Evolutionary conservation across 1,140 invertebrate genomes (phyloP).

Genomic region (Anastrepha obliqua): DNA sequence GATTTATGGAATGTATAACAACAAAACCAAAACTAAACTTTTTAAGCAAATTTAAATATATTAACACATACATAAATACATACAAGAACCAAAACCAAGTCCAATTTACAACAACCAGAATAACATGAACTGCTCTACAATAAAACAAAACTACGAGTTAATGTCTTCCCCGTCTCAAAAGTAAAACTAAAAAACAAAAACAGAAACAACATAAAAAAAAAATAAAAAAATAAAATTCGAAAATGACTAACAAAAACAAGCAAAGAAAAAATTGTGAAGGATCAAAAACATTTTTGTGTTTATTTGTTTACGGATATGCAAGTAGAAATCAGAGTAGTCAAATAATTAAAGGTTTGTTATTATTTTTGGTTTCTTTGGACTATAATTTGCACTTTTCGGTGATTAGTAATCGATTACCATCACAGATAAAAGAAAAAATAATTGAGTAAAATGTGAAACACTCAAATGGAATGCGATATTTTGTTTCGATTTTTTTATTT

Average conservation of each 20-base stretch:
- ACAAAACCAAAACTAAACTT: constrained; percentile 11
- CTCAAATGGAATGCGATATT: too few relatives aligned
- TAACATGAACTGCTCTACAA: constrained; percentile 17
- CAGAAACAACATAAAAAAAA: not conserved
- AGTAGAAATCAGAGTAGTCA: too few relatives aligned
- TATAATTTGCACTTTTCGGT: not conserved
- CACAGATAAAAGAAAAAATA: too few relatives aligned
- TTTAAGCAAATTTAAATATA: constrained; percentile 9
- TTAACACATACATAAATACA: not conserved
- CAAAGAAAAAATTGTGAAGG: too few relatives aligned
- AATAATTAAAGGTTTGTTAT: too few relatives aligned
- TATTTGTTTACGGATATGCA: too few relatives aligned
- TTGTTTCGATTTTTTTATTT: too few relatives aligned
- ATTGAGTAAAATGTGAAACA: too few relatives aligned
- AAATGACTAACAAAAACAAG: not conserved
- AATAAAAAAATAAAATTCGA: not conserved
- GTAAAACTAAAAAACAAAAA: not conserved
- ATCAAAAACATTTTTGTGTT: too few relatives aligned
- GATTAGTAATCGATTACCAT: too few relatives aligned
- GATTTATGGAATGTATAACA: constrained; percentile 33
- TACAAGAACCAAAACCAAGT: not conserved
- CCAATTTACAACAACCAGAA: constrained; percentile 36
- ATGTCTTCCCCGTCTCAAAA: constrained; percentile 24
- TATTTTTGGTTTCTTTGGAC: not conserved
- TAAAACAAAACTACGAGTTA: constrained; percentile 38